Evolutionary conservation across 2,113 vertebrate species (phyloP), one percentile per base, ranked within the genome.

Genomic region (Centropristis striata): DNA sequence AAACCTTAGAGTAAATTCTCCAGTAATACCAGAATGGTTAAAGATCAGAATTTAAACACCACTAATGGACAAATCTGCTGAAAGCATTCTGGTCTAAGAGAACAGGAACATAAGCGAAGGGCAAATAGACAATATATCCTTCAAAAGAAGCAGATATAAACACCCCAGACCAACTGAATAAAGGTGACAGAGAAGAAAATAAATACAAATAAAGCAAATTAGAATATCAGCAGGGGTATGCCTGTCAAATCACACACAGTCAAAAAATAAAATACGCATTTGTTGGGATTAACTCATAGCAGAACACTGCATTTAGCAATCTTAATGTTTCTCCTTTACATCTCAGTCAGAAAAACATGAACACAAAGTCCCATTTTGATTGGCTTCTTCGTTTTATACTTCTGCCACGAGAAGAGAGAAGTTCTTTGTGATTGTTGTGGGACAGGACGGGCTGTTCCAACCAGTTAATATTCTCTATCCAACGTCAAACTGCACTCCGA

Each of bases 121-220:
- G 51, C 11, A 42, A 74, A 57, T 25, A 57, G 6, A 77, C 7
- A 61, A 61, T 14, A 60, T 8, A 47, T 61, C 65, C 51, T 78
- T 81, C 37, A 61, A 53, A 80, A 61, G 65, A 86, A 78, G 65
- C 47, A 58, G 25, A 36, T 76, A 80, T 69, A 32, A 76, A 74
- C 41, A 80, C 69, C 82, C 57, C 73, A 81, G 64, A 60, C 42
- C 49, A 61, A 51, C 13, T 9, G 3, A 73, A 76, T 63, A 61
- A 71, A 75, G 44, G 37, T 64, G 54, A 80, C 59, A 76, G 8
- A 11, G 42, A 73, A 58, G 21, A 23, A 86, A 90, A 90, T 86
- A 90, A 92, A 93, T 91, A 87, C 81, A 77, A 78, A 80, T 50
- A 83, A 85, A 90, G 68, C 42, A 70, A 83, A 88, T 58, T 55